Evolutionary conservation across 1,140 invertebrate species (phyloP).

Genomic region (Eciton burchellii): DNA sequence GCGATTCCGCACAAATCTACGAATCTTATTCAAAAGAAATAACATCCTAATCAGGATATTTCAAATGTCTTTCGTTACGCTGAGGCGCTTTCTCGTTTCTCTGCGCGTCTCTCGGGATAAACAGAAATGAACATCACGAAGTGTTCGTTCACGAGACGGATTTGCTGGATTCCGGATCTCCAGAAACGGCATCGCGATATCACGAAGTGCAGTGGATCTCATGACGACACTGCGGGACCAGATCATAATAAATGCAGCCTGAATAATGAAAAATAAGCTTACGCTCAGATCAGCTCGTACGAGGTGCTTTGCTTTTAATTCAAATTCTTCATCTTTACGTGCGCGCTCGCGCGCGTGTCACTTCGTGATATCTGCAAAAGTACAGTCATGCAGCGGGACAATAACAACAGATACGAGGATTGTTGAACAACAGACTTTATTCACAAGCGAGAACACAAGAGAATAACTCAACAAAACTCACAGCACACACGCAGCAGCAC

Average conservation of each 20-base stretch:
- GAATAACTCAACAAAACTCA: conserved; percentile 39
- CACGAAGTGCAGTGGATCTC: conserved; percentile 6
- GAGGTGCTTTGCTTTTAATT: background rate
- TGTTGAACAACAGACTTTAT: conserved; percentile 73
- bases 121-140: background rate
- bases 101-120: conserved; percentile 35
- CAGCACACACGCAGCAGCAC: conserved; percentile 22
- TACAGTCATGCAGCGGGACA: conserved; percentile 74
- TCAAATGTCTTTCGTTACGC: conserved; percentile 14
- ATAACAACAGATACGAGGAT: conserved; percentile 71
- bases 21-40: no score
- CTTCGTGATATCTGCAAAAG: conserved; percentile 17
- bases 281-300: background rate
- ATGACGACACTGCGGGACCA: background rate
- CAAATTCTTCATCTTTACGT: background rate
- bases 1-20: conserved; percentile 7
- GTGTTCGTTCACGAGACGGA: background rate
- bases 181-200: conserved; percentile 18
- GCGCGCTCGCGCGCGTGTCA: background rate
- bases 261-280: background rate
- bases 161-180: background rate
- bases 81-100: conserved; percentile 13
- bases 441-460: conserved; percentile 70
- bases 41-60: background rate
- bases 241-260: background rate